phyloP scores from a whole-genome alignment of 2,797 vertebrate genomes.

The Eospalax fontanierii region DNA sequence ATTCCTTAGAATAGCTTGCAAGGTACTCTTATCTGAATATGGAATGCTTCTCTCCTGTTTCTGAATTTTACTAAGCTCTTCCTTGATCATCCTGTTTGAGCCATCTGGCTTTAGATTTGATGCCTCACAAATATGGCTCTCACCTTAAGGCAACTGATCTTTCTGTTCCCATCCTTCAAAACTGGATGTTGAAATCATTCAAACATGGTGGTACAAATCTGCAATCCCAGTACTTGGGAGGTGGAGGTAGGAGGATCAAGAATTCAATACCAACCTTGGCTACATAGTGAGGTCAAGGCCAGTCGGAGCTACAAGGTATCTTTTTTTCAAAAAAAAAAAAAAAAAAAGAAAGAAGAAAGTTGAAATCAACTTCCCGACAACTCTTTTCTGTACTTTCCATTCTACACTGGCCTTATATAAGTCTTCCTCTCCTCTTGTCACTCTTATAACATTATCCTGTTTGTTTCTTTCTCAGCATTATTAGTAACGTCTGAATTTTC shows the following conservation, averaged over 20 bases:
- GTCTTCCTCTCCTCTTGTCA: not conserved
- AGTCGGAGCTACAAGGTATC: not conserved
- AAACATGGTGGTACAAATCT: not conserved
- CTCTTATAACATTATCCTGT: not conserved
- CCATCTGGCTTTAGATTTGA: not conserved
- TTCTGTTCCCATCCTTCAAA: constrained; percentile 47
- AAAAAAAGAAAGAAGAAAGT: too few relatives aligned
- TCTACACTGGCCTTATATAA: not conserved
- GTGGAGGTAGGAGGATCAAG: not conserved
- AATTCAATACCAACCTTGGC: not conserved
- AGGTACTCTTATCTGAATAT: not conserved
- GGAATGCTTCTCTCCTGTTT: not conserved
- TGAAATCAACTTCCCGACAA: not conserved
- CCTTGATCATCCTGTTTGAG: not conserved
- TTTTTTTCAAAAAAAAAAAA: not conserved
- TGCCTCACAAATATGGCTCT: not conserved
- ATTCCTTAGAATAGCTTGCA: not conserved
- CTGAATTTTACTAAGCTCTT: not conserved
- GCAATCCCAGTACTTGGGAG: not conserved
- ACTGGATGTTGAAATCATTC: not conserved
- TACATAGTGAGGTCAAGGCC: not conserved
- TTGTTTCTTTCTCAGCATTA: not conserved
- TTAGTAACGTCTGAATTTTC: not conserved
- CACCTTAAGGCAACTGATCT: not conserved
- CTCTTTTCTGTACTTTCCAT: not conserved